Evolutionary conservation across 2,888 invertebrate species (phyloP), one percentile per base, ranked within the genome.

Genomic region (Lycophotia porphyrea): DNA sequence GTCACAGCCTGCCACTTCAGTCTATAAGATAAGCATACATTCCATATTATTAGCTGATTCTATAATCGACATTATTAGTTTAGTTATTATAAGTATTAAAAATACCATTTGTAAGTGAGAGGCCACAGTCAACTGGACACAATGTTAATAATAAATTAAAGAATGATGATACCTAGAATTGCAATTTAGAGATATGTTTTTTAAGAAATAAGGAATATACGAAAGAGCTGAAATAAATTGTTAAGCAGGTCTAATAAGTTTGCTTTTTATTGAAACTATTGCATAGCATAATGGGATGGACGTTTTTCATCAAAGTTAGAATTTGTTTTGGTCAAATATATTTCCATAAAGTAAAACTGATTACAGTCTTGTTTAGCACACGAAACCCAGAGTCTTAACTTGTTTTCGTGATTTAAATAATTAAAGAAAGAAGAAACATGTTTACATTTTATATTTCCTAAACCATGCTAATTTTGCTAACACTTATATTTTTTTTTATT

Each of bases 21-120:
- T 27, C 5, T 27, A 15, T 55, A 55, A 75, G 67, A 81, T 67
- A 66, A 80, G 36, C 34, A 39, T 36, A 49, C 18, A 66, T 39
- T 61, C 34, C 36, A 34, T 64, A 64, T 31, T 68, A 80, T 63
- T 69, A 39, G 15, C 36, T 0, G 24, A 75, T 55, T 80, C 27
- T 55, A 39, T 63, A 42, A 34, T 75, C 21, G 55, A 63, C 5
- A 24, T 36, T 36, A 31, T 49, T 71, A n/a, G 9, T 76, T 36
- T 24, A n/a, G 31, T 24, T 47, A 21, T 18, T 2, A 8, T 8
- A 18, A 36, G 24, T n/a, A 36, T 74, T 64, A 24, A 42, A 64
- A 75, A 47, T 31, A 36, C 4, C 7, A 31, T 13, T 27, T 36
- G 27, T 18, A 44, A 18, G 24, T 44, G 55, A 39, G 39, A 39